Evolutionary conservation across 2,797 vertebrate species (phyloP), one percentile per base, ranked within the genome.

Genomic region (Coluber constrictor): DNA sequence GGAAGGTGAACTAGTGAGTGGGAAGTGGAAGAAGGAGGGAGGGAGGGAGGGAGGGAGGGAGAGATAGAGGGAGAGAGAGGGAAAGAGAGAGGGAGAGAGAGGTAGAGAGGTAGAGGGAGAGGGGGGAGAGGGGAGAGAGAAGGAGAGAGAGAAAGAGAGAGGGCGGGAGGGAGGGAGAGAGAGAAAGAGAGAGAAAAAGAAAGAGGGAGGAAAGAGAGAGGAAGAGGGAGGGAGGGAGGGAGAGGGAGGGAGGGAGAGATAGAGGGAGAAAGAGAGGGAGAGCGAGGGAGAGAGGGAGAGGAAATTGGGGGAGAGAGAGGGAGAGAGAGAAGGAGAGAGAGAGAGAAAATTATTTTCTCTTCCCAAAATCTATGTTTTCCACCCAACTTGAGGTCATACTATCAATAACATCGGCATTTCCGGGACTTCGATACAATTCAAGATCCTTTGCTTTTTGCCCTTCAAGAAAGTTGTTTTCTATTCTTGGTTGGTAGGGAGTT

Each of bases 1-100:
- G 97, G 90, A 98, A 96, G 97, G 97, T 79, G 54, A 91, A 74
- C 29, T 56, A 60, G 88, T 94, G 93, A 8, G 43, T 61, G 88
- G 32, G 3, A 11, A n/a, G 25, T 16, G 61, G 55, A 27, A 56
- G 15, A 88, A 1, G 70, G 20, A 20, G 8, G 88, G 25, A 93
- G 25, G 27, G 27, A 59, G 29, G 54, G 29, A 55, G 18, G 37
- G 12, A 9, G n/a, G 66, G 12, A 87, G 16, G 18, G 32, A 57
- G 55, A 32, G 15, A 15, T 2, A 23, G 20, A 18, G 88, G 18
- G 32, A 47, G 61, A 16, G 63, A 15, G 5, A 57, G 1, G 7
- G 59, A n/a, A n/a, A 27, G n/a, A 55, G 4, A 66, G 51, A 74
- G 3, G 3, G 47, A 47, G 47, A 47, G 47, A 47, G 47, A 3